Base-by-base conservation (phyloP, 2,888 invertebrate species). In the Hyles lineata region DNA sequence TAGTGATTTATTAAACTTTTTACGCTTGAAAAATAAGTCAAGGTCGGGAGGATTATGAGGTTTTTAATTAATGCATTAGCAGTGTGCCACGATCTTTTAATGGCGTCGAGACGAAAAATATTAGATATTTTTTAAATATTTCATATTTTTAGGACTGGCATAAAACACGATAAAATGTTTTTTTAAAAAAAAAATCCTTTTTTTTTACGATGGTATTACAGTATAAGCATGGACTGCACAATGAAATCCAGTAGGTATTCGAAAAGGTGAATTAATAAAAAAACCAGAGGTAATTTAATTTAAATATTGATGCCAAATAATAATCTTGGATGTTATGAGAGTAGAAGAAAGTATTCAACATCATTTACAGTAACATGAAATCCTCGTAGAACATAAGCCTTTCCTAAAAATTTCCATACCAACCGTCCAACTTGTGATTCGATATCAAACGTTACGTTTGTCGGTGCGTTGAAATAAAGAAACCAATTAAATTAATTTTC, bases 21-120 rank as follows among this genome's bases (percentile, higher is more conserved):
- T 52, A 43, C n/a, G n/a, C 8, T 11, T 6, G 19, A 43, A 67
- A 67, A 67, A 23, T 23, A 17, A 67, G 67, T 43, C 23, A 50
- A 43, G 67, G 23, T 67, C 43, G 17, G 6, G 23, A 0, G 23
- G 50, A 17, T 67, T 67, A 50, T 67, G 63, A 55, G 43, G 15
- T 63, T 43, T 67, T 62, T 67, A 50, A 67, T 67, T 67, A 67
- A 67, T 67, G 43, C 67, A 25, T 62, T n/a, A 62, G 62, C 62
- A 67, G 43, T 50, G 67, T 50, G 50, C 50, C 50, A 67, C 23
- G 21, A 35, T 35, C n/a, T n/a, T n/a, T 29, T 35, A n/a, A 63
- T n/a, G 32, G n/a, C 35, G n/a, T 62, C 21, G 1, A 8, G 8
- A 63, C 6, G 35, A n/a, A 21, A 9, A 35, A 21, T n/a, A 63